A percentile compares a stretch with the other conserved stretches of the same genome.
Conservation (phyloP, 1,140 invertebrate genomes). For the Sesamia nonagrioides region DNA sequence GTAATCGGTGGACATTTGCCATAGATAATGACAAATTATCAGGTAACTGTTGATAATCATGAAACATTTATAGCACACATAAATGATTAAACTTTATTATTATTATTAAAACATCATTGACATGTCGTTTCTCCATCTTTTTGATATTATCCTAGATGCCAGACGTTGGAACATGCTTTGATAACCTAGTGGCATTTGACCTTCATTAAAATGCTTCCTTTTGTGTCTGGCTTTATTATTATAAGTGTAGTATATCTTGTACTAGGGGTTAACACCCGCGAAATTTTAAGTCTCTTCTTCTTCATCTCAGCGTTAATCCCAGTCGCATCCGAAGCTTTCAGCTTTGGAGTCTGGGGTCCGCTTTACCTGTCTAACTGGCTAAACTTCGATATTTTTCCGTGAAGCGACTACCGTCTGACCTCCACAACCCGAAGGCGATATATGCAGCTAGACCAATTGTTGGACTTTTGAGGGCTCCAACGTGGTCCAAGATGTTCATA, state of each 20-base stretch:
- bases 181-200: slow-evolving; percentile 21
- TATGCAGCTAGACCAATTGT: no score
- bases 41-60: not conserved
- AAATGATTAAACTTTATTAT: slow-evolving; percentile 9
- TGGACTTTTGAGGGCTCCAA: no score
- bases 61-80: not conserved
- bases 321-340: no score
- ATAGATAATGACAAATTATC: not conserved
- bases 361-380: no score
- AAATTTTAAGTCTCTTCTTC: no score
- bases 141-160: not conserved
- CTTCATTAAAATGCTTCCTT: slow-evolving; percentile 20
- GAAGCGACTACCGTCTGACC: no score
- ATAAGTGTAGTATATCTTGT: not conserved
- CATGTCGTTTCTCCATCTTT: slow-evolving; percentile 8
- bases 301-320: no score
- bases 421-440: no score
- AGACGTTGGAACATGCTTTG: not conserved
- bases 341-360: no score
- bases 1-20: not conserved
- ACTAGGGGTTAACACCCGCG: not conserved
- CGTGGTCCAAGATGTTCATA: no score
- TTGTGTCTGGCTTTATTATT: slow-evolving; percentile 2
- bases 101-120: not conserved
- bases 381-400: no score